Conservation (phyloP, 2,797 vertebrate genomes). For the Erpetoichthys calabaricus region DNA sequence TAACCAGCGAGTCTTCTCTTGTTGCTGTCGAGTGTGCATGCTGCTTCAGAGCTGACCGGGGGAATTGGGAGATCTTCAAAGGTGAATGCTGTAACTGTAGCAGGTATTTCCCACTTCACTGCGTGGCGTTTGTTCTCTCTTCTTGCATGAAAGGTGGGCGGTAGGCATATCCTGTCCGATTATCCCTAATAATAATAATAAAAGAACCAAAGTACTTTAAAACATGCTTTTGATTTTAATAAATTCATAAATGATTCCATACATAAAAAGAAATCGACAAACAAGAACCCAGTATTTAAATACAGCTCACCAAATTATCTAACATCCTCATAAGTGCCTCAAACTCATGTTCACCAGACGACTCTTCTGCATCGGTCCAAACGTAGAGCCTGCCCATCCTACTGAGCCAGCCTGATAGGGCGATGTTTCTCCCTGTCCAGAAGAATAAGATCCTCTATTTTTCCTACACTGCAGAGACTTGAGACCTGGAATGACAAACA, state of each 20-base stretch:
- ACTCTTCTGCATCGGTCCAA: constrained; percentile 85
- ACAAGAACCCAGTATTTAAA: not conserved
- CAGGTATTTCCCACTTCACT: constrained; percentile 85
- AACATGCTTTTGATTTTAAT: not conserved
- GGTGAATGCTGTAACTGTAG: constrained; percentile 73
- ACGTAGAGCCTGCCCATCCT: constrained; percentile 83
- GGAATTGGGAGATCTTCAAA: constrained; percentile 71
- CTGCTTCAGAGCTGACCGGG: constrained; percentile 29
- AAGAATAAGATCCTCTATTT: constrained; percentile 74
- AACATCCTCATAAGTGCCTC: constrained; percentile 95
- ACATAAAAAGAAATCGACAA: not conserved
- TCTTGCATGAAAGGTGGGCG: constrained; percentile 85
- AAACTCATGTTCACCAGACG: constrained; percentile 83
- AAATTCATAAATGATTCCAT: not conserved
- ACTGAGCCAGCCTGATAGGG: constrained; percentile 66
- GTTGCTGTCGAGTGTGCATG: constrained; percentile 73
- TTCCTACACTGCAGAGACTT: constrained; percentile 69
- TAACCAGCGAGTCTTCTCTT: constrained; percentile 91
- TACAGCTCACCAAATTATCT: constrained; percentile 76
- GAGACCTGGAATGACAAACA: constrained; percentile 53
- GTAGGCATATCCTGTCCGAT: constrained; percentile 86
- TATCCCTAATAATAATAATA: constrained; percentile 49
- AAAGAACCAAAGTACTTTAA: not conserved
- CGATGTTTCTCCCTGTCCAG: constrained; percentile 67
- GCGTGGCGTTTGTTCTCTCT: constrained; percentile 74